Percentiles rank a stretch among this genome's conserved stretches.
Conservation (phyloP, 2,888 invertebrate species). For the Pelosia muscerda region DNA sequence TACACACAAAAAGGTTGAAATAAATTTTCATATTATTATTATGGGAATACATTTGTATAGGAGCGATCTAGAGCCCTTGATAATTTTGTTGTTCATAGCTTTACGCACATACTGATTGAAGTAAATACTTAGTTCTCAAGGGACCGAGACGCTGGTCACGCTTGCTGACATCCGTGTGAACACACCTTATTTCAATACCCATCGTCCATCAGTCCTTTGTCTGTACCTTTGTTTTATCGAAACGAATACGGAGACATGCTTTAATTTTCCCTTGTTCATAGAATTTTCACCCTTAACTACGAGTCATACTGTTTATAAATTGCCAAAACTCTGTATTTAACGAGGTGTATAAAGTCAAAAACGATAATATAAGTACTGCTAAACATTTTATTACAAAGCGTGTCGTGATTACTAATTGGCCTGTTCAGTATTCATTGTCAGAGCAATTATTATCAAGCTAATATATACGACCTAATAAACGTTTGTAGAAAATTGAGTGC, state of each 20-base stretch:
- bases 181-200: slow-evolving; percentile 29
- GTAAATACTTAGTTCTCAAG: slow-evolving; percentile 40
- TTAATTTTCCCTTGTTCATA: slow-evolving; percentile 5
- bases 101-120: slow-evolving; percentile 14
- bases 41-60: not conserved
- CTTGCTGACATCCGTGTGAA: slow-evolving; percentile 49
- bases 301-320: slow-evolving; percentile 10
- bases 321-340: slow-evolving; percentile 16
- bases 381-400: slow-evolving; percentile 34
- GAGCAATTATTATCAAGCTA: slow-evolving; percentile 47
- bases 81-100: slow-evolving; percentile 14
- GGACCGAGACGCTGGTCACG: slow-evolving; percentile 45
- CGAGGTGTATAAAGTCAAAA: slow-evolving; percentile 18
- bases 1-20: not conserved
- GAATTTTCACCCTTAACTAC: slow-evolving; percentile 5
- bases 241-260: slow-evolving; percentile 14
- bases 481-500: slow-evolving; percentile 9
- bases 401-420: slow-evolving; percentile 43
- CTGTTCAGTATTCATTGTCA: slow-evolving; percentile 43
- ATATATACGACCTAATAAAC: slow-evolving; percentile 38
- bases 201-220: slow-evolving; percentile 22
- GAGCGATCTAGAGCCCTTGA: slow-evolving; percentile 12
- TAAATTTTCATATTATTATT: not conserved
- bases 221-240: slow-evolving; percentile 21
- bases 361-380: slow-evolving; percentile 27